A percentile compares a stretch with the other conserved stretches of the same genome.
phyloP scores from a whole-genome alignment of 2,888 invertebrate species.

The Ornithoptera priamus region DNA sequence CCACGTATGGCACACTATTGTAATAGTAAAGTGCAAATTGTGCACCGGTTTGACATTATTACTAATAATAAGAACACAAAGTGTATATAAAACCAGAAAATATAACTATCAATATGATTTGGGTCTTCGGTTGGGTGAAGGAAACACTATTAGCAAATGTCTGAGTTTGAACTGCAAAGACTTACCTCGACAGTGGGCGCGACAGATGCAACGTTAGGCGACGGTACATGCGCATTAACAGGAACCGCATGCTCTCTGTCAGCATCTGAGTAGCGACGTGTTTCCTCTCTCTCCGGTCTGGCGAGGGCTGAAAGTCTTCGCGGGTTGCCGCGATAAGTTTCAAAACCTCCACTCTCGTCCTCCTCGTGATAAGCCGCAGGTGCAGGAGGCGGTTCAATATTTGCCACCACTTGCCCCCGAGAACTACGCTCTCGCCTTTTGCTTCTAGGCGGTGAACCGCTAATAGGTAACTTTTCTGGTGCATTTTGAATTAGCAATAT shows the following conservation, averaged over 20 bases:
- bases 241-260: constrained; percentile 39
- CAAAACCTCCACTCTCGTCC: constrained; percentile 77
- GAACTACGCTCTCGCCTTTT: constrained; percentile 75
- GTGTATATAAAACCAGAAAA: no score
- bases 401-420: constrained; percentile 81
- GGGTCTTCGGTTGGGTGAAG: neutral
- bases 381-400: constrained; percentile 78
- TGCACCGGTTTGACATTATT: no score
- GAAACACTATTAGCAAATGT: neutral
- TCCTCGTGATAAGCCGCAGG: constrained; percentile 68
- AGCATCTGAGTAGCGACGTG: constrained; percentile 47
- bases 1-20: no score
- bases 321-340: constrained; percentile 69
- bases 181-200: constrained; percentile 34
- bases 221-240: constrained; percentile 31
- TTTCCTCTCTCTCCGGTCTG: constrained; percentile 37
- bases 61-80: no score
- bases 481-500: constrained; percentile 96
- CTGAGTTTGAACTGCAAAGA: neutral
- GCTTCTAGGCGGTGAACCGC: constrained; percentile 82
- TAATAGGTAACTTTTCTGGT: constrained; percentile 87
- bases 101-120: no score
- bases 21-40: no score
- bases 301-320: constrained; percentile 55
- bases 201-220: constrained; percentile 40